Conservation (phyloP, 2,888 invertebrate genomes). For the Galerucella nymphaeae region DNA sequence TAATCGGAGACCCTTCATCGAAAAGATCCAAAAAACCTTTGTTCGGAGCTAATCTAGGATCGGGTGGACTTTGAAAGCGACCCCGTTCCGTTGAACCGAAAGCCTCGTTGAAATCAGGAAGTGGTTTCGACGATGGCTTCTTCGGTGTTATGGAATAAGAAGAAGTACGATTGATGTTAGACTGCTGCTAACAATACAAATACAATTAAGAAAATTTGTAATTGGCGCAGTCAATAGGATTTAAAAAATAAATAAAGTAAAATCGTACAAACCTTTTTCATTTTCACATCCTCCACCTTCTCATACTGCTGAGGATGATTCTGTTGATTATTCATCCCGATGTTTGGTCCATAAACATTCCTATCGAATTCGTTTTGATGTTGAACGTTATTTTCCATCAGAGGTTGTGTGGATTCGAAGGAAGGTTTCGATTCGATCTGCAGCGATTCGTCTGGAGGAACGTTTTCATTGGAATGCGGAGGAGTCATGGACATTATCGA, state of each 20-base stretch:
- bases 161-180: slow-evolving; percentile 3
- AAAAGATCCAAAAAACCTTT: slow-evolving; percentile 60
- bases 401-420: slow-evolving; percentile 34
- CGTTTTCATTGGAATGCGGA: slow-evolving; percentile 53
- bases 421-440: slow-evolving; percentile 33
- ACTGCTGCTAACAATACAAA: slow-evolving; percentile 20
- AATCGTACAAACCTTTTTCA: slow-evolving; percentile 53
- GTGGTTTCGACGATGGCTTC: slow-evolving; percentile 64
- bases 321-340: slow-evolving; percentile 6
- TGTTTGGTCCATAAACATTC: slow-evolving; percentile 17
- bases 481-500: slow-evolving; percentile 46
- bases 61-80: slow-evolving; percentile 71
- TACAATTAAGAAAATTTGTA: not conserved
- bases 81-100: slow-evolving; percentile 89
- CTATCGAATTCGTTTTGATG: slow-evolving; percentile 22
- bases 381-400: slow-evolving; percentile 30
- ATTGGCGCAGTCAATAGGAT: not conserved
- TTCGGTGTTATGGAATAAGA: slow-evolving; percentile 38
- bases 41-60: slow-evolving; percentile 57
- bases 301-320: slow-evolving; percentile 40
- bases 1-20: slow-evolving; percentile 49
- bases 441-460: slow-evolving; percentile 48
- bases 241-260: not conserved
- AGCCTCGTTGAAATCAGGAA: slow-evolving; percentile 87
- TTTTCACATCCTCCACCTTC: slow-evolving; percentile 51